phyloP scores from a whole-genome alignment of 2,888 invertebrate genomes.

The Heliconius ismenius region DNA sequence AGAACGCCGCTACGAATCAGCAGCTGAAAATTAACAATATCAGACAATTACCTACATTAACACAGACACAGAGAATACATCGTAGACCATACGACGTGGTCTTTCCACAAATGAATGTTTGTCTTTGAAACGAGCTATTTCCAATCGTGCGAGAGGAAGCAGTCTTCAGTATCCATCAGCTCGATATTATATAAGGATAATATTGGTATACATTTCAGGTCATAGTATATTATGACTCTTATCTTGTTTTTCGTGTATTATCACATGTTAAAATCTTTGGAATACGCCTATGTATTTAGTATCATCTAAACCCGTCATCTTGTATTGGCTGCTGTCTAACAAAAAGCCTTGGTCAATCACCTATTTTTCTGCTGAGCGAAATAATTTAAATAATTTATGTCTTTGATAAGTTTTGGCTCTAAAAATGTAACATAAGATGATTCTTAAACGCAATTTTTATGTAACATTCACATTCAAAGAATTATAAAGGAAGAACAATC shows the following conservation, averaged over 20 bases:
- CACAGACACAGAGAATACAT: constrained; percentile 57
- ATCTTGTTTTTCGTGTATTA: constrained; percentile 22
- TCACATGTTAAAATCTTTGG: constrained; percentile 35
- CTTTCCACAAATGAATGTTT: constrained; percentile 23
- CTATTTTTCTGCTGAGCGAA: constrained; percentile 29
- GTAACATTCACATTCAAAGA: constrained; percentile 2
- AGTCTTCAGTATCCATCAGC: constrained; percentile 4
- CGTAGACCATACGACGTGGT: constrained; percentile 47
- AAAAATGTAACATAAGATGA: background rate
- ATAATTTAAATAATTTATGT: constrained; percentile 7
- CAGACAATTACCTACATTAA: constrained; percentile 67
- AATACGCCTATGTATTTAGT: constrained; percentile 24
- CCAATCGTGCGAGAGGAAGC: constrained; percentile 24
- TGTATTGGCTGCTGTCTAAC: constrained; percentile 25
- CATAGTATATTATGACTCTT: constrained; percentile 12
- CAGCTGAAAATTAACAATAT: constrained; percentile 56
- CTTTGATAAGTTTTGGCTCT: constrained; percentile 2
- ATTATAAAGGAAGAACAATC: constrained; percentile 8
- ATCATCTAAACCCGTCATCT: constrained; percentile 30
- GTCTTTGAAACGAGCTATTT: constrained; percentile 20
- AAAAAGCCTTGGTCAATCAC: constrained; percentile 41
- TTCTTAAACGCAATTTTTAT: background rate
- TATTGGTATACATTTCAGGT: constrained; percentile 20
- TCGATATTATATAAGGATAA: constrained; percentile 10
- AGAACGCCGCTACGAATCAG: constrained; percentile 51